Base-by-base conservation (phyloP, 1,140 invertebrate genomes). In the Hycleus phaleratus region DNA sequence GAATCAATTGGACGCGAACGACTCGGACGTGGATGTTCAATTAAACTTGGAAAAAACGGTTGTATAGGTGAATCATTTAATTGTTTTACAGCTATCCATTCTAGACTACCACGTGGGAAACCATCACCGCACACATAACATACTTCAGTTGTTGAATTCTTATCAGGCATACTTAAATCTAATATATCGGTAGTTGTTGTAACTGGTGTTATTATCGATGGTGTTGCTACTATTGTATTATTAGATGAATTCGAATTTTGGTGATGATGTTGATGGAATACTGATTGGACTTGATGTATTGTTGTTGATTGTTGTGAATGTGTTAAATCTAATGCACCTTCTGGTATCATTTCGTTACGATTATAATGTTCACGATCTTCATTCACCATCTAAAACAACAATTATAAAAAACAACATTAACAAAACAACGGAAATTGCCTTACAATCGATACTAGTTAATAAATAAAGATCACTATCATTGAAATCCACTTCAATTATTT, bases 51-150 rank as follows among this genome's bases (percentile, higher is more conserved):
- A 77, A 92, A 94, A 74, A 89, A 93, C 10, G 90, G 85, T 81
- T 60, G 81, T 75, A 61, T 66, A 66, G 57, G 68, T 18, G 65
- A 76, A 3, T 76, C 73, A 55, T 73, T 73, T 66, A 61, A 71
- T 62, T 79, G 81, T 68, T 84, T 84, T 6, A 82, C 80, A 47
- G 81, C 79, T 10, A 85, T 80, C 63, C 81, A 78, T 55, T 75
- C 81, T 24, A 93, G 78, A 57, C 87, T 88, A 39, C 90, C 90
- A 53, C 86, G 79, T 56, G 85, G 84, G 69, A 87, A 87, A 72
- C 92, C 89, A 70, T 91, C 89, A n/a, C 90, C 90, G 72, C 91
- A 93, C 8, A 92, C 85, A 71, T 90, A 90, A 73, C 87, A 93
- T 18, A 92, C 90, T 78, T 92, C 90, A 43, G 88, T 91, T 53